Evolutionary conservation across 2,888 invertebrate species (phyloP), one percentile per base, ranked within the genome.

Genomic region (Latheticus oryzae): DNA sequence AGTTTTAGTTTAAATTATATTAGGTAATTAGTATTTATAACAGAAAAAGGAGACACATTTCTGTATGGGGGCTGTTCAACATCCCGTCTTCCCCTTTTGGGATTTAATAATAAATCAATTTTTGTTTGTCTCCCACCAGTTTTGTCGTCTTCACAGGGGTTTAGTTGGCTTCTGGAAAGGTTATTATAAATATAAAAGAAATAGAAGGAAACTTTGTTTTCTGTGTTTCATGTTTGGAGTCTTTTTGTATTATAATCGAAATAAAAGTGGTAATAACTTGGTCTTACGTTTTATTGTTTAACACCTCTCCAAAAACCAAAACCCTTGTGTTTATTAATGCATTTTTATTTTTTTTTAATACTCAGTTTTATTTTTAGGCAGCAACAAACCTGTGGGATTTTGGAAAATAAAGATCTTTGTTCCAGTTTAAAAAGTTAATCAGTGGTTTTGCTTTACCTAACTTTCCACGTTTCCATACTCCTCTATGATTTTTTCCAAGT

Each of bases 141-240:
- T 83, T 78, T 84, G 85, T 83, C 83, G 80, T 82, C 81, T 83
- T 77, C 82, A 84, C 81, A 87, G 85, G 83, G 86, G 86, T 85
- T 85, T 87, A 84, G 86, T 89, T 84, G 88, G 89, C 81, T 85
- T 85, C 83, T 89, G 89, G 89, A 88, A 85, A 83, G 89, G 89
- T 82, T 89, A 85, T 85, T 89, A 88, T 83, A 89, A 87, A 85
- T 85, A 85, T 83, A 89, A 87, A 83, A 85, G 86, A 81, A 84
- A 85, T 83, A 86, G 87, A 83, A 85, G 88, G 82, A 72, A 72
- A 72, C 47, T 64, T 62, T 32, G 37, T 30, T 13, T 47, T 55
- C 28, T 37, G 45, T 45, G 45, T 45, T 45, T 45, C 40, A 15
- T 50, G 38, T 59, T 58, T 58, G 35, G 35, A 53, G 38, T 70